These are phyloP conservation scores for Sebastes diploproa DNA, from an alignment of 2,797 vertebrate genomes.

Conservation along the genomic window DNA sequence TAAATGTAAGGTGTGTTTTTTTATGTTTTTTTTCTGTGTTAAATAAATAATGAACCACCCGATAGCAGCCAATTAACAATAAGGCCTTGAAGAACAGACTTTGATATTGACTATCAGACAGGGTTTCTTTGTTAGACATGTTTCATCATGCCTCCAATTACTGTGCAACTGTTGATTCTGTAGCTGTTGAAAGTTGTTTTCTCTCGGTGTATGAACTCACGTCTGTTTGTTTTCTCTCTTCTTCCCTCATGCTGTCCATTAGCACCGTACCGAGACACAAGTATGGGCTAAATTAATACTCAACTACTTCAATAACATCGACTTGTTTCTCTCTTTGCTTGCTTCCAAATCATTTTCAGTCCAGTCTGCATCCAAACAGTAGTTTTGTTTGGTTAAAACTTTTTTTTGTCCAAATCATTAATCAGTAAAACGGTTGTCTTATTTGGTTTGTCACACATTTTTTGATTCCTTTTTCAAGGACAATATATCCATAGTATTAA, in stretches of 20 bases:
- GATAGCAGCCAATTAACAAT: background rate
- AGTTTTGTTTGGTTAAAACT: constrained; percentile 28
- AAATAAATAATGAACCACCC: background rate
- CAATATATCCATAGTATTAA: background rate
- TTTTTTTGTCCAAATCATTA: background rate
- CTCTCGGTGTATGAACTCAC: constrained; percentile 87
- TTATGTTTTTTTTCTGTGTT: constrained; percentile 19
- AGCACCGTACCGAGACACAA: constrained; percentile 99
- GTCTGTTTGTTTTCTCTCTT: constrained; percentile 86
- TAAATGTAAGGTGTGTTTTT: constrained; percentile 5
- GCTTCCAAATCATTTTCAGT: constrained; percentile 18
- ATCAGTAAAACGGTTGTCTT: background rate
- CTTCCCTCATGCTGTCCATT: constrained; percentile 94
- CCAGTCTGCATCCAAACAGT: constrained; percentile 25
- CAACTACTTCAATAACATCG: constrained; percentile 90
- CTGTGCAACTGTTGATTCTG: constrained; percentile 32
- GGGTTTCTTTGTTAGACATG: constrained; percentile 13
- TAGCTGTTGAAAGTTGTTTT: constrained; percentile 77
- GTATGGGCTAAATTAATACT: constrained; percentile 90
- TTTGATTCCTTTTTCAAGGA: background rate
- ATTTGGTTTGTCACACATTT: constrained; percentile 5
- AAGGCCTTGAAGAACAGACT: background rate
- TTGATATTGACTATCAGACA: constrained; percentile 20
- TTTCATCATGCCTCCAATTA: constrained; percentile 34
- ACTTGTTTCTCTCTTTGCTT: constrained; percentile 85